Conservation (phyloP, 2,888 invertebrate genomes). For the Horisme vitalbata region DNA sequence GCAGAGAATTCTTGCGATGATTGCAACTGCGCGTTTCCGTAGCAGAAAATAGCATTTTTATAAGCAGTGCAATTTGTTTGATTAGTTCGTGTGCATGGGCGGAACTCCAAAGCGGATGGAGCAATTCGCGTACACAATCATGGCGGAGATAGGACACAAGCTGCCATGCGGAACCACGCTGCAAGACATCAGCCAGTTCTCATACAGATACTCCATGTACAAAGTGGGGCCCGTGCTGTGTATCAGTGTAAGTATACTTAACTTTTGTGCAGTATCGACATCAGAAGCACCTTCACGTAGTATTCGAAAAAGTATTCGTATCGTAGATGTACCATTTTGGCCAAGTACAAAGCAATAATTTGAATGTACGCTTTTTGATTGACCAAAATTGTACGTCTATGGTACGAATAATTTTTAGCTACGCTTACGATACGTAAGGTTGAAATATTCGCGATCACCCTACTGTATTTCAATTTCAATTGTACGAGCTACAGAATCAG, state of each 20-base stretch:
- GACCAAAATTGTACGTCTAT: too few relatives aligned
- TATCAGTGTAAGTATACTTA: conserved; percentile 91
- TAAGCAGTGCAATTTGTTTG: conserved; percentile 20
- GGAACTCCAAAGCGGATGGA: conserved; percentile 98
- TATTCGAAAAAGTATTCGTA: too few relatives aligned
- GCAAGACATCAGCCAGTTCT: conserved; percentile 94
- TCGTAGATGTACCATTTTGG: too few relatives aligned
- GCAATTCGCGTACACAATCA: conserved; percentile 94
- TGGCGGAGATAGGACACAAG: conserved; percentile 94
- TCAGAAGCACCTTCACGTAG: too few relatives aligned
- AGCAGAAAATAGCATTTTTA: background rate
- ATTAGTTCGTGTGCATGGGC: conserved; percentile 97
- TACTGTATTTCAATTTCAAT: too few relatives aligned
- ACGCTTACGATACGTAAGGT: too few relatives aligned
- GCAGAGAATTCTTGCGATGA: background rate
- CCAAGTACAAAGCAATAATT: too few relatives aligned
- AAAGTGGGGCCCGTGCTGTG: conserved; percentile 95
- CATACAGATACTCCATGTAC: conserved; percentile 97
- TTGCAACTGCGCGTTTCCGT: background rate
- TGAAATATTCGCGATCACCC: too few relatives aligned
- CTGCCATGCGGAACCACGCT: conserved; percentile 94
- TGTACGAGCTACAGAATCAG: too few relatives aligned
- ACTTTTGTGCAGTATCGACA: too few relatives aligned
- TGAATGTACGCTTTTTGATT: too few relatives aligned
- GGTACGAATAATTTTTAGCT: too few relatives aligned